Base-by-base conservation (phyloP, 1,140 invertebrate genomes). In the Eubasilissa regina region DNA sequence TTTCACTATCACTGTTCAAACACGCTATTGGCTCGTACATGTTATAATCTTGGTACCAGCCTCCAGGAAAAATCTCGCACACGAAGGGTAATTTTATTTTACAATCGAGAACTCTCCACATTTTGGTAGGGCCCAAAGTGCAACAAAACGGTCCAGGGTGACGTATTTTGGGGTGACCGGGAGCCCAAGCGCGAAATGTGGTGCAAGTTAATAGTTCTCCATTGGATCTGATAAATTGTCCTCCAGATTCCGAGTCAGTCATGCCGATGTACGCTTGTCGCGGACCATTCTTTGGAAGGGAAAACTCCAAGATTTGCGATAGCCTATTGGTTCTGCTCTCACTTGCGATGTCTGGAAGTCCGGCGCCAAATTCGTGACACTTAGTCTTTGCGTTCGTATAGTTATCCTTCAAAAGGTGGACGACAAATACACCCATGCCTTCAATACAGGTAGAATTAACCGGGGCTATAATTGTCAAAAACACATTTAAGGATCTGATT, bases 171-270 rank as follows among this genome's bases (percentile, higher is more conserved):
- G 93, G 93, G 81, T 94, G 89, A 0, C 91, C 90, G 4, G 90
- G 90, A 0, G 90, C 91, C 93, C 93, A 94, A 11, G 92, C 92
- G 44, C 92, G 87, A 82, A 90, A 93, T 7, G 89, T 87, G 0
- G 89, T 89, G 83, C 93, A 94, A 7, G 86, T 86, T 68, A 94
- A 72, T 4, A 85, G 82, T 73, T 91, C 88, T 47, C 88, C 92
- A 89, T 84, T 87, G 83, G 84, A 87, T 85, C 84, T 87, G 83
- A 87, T 85, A 87, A 84, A 87, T 58, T 81, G 81, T 79, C 82
- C 88, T 84, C 81, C 85, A 35, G 15, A 84, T 74, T 79, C 75
- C n/a, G 83, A 87, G 87, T 87, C 86, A 58, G 89, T 89, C 73
- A 93, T 84, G 8, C 92, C 92, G 13, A 93, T 87, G 79, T 90